Evolutionary conservation across 2,888 invertebrate species (phyloP).

Genomic region (Serrognathus titanus): DNA sequence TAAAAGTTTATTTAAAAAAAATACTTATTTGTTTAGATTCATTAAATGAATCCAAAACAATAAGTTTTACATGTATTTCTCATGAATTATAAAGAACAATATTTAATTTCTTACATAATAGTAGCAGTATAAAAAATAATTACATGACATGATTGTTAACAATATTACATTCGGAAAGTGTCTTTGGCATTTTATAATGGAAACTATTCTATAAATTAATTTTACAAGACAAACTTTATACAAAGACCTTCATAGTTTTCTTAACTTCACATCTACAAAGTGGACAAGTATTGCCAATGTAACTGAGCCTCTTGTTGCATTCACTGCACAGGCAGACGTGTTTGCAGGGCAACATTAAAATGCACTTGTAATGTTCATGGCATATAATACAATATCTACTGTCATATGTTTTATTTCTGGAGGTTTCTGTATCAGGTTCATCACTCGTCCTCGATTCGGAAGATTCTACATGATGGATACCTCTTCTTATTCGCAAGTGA

Average conservation of each 20-base stretch:
- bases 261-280: conserved; percentile 56
- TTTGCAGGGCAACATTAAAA: conserved; percentile 55
- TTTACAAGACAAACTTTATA: conserved; percentile 34
- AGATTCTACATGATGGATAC: not conserved
- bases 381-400: conserved; percentile 56
- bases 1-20: too few relatives aligned
- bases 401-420: conserved; percentile 9
- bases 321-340: conserved; percentile 57
- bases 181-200: too few relatives aligned
- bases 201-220: too few relatives aligned
- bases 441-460: not conserved
- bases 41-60: too few relatives aligned
- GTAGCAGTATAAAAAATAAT: too few relatives aligned
- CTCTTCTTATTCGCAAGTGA: not conserved
- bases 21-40: too few relatives aligned
- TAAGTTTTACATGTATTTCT: too few relatives aligned
- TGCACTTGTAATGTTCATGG: conserved; percentile 56
- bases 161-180: too few relatives aligned
- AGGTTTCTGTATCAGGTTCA: not conserved
- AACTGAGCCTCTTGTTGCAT: conserved; percentile 52
- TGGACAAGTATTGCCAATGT: conserved; percentile 54
- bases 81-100: too few relatives aligned
- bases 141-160: too few relatives aligned
- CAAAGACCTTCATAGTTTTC: conserved; percentile 55
- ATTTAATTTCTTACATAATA: too few relatives aligned